phyloP scores from a whole-genome alignment of 2,888 invertebrate genomes.

The Cephus nigrinus region DNA sequence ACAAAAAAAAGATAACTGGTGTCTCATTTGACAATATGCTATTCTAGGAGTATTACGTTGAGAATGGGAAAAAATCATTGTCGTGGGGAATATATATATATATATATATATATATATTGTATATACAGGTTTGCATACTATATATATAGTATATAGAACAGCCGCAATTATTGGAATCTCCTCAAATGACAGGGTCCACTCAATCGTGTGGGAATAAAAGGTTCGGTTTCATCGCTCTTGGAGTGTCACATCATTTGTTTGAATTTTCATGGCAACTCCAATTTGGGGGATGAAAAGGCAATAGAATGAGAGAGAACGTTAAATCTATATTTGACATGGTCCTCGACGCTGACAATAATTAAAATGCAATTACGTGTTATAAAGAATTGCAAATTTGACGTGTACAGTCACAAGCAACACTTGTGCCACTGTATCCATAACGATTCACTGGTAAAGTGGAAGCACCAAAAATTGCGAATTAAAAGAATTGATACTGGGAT shows the following conservation, averaged over 20 bases:
- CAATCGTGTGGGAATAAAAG: not conserved
- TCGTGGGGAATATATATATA: not conserved
- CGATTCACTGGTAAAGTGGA: not conserved
- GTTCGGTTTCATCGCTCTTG: not conserved
- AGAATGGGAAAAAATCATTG: not conserved
- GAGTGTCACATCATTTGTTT: not conserved
- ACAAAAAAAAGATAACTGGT: not conserved
- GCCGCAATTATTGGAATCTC: not conserved
- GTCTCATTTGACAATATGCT: not conserved
- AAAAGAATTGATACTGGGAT: not conserved
- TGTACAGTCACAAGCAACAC: not conserved
- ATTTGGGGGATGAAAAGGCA: not conserved
- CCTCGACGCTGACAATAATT: conserved; percentile 33
- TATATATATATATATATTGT: too few species aligned
- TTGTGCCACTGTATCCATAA: too few species aligned
- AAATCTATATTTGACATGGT: conserved; percentile 29
- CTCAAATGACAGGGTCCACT: not conserved
- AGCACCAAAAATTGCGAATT: not conserved
- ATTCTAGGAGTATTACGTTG: not conserved
- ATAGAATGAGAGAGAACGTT: conserved; percentile 2
- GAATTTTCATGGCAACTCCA: not conserved
- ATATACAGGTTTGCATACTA: too few species aligned
- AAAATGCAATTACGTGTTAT: conserved; percentile 26
- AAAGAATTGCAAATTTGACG: conserved; percentile 17
- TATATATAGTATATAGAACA: not conserved